A percentile compares a stretch with the other conserved stretches of the same genome.
These are phyloP conservation scores for Pseudochaenichthys georgianus DNA, from an alignment of 2,797 vertebrate genomes.

Conservation along the genomic window DNA sequence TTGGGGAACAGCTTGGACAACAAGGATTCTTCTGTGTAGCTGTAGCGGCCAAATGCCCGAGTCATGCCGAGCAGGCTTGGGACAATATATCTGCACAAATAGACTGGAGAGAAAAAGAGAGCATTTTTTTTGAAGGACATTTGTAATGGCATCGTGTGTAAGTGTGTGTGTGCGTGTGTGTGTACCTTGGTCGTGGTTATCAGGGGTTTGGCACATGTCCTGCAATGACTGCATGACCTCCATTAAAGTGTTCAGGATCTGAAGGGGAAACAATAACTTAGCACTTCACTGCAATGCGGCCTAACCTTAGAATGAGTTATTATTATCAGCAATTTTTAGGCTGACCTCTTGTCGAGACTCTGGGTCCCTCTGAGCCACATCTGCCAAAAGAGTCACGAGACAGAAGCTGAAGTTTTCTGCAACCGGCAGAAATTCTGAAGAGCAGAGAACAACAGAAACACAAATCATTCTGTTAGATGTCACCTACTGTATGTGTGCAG, in stretches of 20 bases:
- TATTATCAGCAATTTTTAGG: constrained; percentile 9
- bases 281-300: neutral
- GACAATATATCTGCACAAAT: constrained; percentile 92
- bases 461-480: neutral
- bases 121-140: neutral
- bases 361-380: constrained; percentile 91
- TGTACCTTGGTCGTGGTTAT: constrained; percentile 94
- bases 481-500: neutral
- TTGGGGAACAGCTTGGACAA: constrained; percentile 95
- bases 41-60: constrained; percentile 95
- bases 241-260: constrained; percentile 92
- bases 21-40: constrained; percentile 91
- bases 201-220: constrained; percentile 93
- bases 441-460: constrained; percentile 1
- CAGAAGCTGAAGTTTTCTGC: constrained; percentile 98
- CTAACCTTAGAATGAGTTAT: neutral
- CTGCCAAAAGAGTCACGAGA: constrained; percentile 92
- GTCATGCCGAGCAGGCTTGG: constrained; percentile 93
- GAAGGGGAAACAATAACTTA: constrained; percentile 34
- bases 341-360: constrained; percentile 89
- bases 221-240: constrained; percentile 91
- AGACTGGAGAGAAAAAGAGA: constrained; percentile 82
- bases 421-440: constrained; percentile 90
- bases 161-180: neutral
- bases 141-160: neutral